Evolutionary conservation across 2,113 vertebrate species (phyloP).

Genomic region (Pygoscelis antarcticus): DNA sequence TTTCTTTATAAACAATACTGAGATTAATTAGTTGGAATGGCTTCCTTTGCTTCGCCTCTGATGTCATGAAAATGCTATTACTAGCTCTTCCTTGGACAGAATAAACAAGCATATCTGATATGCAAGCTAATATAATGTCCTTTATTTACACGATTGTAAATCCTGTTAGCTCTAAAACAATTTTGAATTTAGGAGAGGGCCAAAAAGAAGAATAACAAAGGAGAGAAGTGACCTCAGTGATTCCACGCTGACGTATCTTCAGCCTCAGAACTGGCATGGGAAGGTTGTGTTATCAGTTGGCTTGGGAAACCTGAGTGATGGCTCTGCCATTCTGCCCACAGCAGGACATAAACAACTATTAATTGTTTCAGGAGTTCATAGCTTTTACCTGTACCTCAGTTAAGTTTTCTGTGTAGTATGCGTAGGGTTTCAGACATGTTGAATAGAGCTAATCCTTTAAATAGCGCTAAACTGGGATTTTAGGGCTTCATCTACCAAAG

Average conservation of each 20-base stretch:
- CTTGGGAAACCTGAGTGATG: conserved; percentile 30
- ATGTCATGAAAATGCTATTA: conserved; percentile 72
- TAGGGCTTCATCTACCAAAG: background rate
- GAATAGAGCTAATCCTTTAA: background rate
- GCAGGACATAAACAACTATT: conserved; percentile 42
- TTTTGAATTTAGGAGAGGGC: conserved; percentile 42
- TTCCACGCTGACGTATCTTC: conserved; percentile 21
- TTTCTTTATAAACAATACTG: conserved; percentile 65
- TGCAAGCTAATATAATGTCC: conserved; percentile 64
- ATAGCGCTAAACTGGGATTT: background rate
- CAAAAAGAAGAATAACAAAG: conserved; percentile 62
- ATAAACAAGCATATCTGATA: conserved; percentile 68
- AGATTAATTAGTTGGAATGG: conserved; percentile 68
- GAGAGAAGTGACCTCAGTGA: conserved; percentile 63
- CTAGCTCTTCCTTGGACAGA: conserved; percentile 65
- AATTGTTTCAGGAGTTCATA: background rate
- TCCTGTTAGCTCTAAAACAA: conserved; percentile 64
- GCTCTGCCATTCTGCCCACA: conserved; percentile 8
- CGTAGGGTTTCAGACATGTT: background rate
- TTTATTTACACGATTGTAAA: conserved; percentile 67
- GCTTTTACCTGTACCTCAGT: background rate
- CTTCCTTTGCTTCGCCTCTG: conserved; percentile 71
- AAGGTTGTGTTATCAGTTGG: conserved; percentile 55
- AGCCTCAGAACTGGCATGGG: conserved; percentile 48
- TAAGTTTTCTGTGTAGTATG: background rate